phyloP scores from a whole-genome alignment of 2,797 vertebrate species.

The Lepilemur ruficaudatus region DNA sequence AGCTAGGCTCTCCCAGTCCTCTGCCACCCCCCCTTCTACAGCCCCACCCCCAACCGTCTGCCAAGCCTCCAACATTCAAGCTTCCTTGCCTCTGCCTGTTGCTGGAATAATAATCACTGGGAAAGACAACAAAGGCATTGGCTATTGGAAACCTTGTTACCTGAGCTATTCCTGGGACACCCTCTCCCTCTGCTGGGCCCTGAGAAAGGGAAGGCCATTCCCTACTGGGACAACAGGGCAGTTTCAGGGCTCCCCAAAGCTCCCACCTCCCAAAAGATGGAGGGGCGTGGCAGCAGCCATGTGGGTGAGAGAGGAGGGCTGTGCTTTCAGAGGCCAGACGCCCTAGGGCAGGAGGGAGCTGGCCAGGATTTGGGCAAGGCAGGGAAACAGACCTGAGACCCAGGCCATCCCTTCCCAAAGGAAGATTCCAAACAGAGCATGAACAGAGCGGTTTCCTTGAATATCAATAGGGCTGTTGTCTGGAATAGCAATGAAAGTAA shows the following conservation, averaged over 20 bases:
- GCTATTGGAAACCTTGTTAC: constrained; percentile 61
- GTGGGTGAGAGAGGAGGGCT: not conserved
- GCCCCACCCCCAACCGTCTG: not conserved
- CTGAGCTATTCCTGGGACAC: not conserved
- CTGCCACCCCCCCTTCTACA: not conserved
- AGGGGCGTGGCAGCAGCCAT: not conserved
- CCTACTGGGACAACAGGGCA: not conserved
- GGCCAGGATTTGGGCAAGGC: not conserved
- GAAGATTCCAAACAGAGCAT: constrained; percentile 28
- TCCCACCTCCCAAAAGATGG: not conserved
- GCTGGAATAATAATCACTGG: constrained; percentile 60
- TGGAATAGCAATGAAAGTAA: constrained; percentile 61
- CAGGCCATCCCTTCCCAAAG: constrained; percentile 22
- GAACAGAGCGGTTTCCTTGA: constrained; percentile 41
- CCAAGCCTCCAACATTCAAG: constrained; percentile 44
- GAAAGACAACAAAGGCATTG: constrained; percentile 66
- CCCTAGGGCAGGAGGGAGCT: not conserved
- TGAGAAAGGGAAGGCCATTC: not conserved
- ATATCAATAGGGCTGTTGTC: constrained; percentile 66
- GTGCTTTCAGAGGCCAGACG: not conserved
- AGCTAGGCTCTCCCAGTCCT: not conserved
- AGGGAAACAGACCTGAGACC: constrained; percentile 32
- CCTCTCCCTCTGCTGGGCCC: not conserved
- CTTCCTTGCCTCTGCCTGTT: constrained; percentile 56
- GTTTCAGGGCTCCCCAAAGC: not conserved